Conservation (phyloP, 2,797 vertebrate species). For the Crax fasciolata region DNA sequence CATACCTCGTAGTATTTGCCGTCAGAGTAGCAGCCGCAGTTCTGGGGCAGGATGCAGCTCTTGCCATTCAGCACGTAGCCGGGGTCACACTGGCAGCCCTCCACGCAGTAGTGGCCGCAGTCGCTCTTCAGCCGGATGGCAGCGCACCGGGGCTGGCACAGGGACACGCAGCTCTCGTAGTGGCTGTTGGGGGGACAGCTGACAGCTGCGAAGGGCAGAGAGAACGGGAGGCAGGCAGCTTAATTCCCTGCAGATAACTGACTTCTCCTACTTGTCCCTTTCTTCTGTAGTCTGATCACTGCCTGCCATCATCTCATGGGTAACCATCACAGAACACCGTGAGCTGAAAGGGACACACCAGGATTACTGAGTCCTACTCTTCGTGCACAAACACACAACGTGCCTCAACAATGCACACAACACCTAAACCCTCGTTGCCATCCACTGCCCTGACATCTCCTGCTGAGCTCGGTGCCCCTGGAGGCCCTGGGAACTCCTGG, state of each 20-base stretch:
- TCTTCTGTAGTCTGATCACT: background rate
- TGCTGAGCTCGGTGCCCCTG: background rate
- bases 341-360: background rate
- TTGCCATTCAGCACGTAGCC: slow-evolving; percentile 96
- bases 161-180: slow-evolving; percentile 93
- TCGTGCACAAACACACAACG: background rate
- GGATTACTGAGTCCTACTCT: too few species aligned
- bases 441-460: background rate
- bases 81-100: slow-evolving; percentile 95
- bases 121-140: slow-evolving; percentile 94
- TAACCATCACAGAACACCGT: background rate
- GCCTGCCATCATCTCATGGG: background rate
- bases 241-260: background rate
- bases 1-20: slow-evolving; percentile 96
- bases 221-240: background rate
- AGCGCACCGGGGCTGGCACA: slow-evolving; percentile 95
- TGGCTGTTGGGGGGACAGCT: slow-evolving; percentile 95
- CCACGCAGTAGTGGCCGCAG: slow-evolving; percentile 95
- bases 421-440: background rate
- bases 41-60: slow-evolving; percentile 95
- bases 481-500: background rate
- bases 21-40: slow-evolving; percentile 96
- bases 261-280: background rate
- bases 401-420: too few species aligned
- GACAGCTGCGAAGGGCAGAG: slow-evolving; percentile 82